Conservation (phyloP, 2,888 invertebrate genomes). For the Cordylochernes scorpioides region DNA sequence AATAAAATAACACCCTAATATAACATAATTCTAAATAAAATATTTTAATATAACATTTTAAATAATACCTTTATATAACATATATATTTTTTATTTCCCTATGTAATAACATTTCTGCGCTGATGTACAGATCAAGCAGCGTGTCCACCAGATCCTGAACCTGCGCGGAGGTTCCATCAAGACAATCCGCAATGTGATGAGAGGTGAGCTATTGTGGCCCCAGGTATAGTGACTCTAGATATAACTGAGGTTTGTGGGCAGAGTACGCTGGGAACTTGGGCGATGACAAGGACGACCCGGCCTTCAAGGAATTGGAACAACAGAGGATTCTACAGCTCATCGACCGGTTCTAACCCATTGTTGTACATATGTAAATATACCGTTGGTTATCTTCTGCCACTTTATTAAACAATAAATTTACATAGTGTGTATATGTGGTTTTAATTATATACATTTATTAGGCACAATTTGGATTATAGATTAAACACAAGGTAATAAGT, state of each 20-base stretch:
- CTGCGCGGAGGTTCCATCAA: constrained; percentile 46
- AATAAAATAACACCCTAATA: no score
- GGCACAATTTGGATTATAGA: no score
- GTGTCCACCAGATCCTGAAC: constrained; percentile 10
- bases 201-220: constrained; percentile 32
- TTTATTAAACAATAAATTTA: no score
- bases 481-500: no score
- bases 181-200: constrained; percentile 71
- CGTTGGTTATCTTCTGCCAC: no score
- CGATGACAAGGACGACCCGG: constrained; percentile 44
- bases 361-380: background rate
- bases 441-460: no score
- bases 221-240: no score
- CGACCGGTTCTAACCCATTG: constrained; percentile 49
- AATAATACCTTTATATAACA: background rate
- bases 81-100: background rate
- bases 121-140: constrained; percentile 7
- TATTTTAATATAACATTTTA: no score
- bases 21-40: no score
- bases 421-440: no score
- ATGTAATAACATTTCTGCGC: background rate
- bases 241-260: constrained; percentile 21
- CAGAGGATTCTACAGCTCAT: constrained; percentile 70
- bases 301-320: constrained; percentile 53
- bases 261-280: constrained; percentile 89